Evolutionary conservation across 2,888 invertebrate genomes (phyloP), one percentile per base, ranked within the genome.

Genomic region (Anodontia alba): DNA sequence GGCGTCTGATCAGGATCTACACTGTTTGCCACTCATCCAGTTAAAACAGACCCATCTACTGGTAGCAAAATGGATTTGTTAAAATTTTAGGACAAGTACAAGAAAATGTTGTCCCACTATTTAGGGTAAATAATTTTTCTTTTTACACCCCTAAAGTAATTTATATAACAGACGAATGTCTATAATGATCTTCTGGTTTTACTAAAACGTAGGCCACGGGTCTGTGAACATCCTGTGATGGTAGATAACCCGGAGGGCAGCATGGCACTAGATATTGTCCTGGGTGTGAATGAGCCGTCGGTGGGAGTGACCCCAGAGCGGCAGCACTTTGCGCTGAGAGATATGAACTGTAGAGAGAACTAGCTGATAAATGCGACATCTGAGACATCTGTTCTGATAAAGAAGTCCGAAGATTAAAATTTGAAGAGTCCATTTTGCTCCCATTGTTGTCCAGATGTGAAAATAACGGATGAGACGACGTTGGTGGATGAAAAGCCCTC

Each of bases 101-200:
- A n/a, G n/a, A n/a, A n/a, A n/a, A n/a, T n/a, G n/a, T n/a, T n/a
- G n/a, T n/a, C n/a, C n/a, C n/a, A n/a, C n/a, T n/a, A n/a, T n/a
- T n/a, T n/a, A n/a, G n/a, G n/a, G n/a, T n/a, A n/a, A n/a, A n/a
- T n/a, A n/a, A n/a, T n/a, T n/a, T n/a, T n/a, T n/a, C n/a, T n/a
- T n/a, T n/a, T n/a, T n/a, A n/a, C n/a, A n/a, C n/a, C n/a, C n/a
- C n/a, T n/a, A n/a, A n/a, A n/a, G n/a, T n/a, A n/a, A n/a, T n/a
- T n/a, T 43, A 69, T 82, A 92, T 88, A 23, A 91, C 89, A 49
- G 90, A 76, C 29, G 92, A 88, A 81, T 92, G 91, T 31, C 93
- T 84, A 84, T 92, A 93, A 85, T 93, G 93, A 67, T 94, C 94
- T 78, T 94, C 94, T 5, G 94, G 94, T 86, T 94, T 94, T 43